phyloP scores from a whole-genome alignment of 2,888 invertebrate genomes.

The Sphecodes monilicornis region DNA sequence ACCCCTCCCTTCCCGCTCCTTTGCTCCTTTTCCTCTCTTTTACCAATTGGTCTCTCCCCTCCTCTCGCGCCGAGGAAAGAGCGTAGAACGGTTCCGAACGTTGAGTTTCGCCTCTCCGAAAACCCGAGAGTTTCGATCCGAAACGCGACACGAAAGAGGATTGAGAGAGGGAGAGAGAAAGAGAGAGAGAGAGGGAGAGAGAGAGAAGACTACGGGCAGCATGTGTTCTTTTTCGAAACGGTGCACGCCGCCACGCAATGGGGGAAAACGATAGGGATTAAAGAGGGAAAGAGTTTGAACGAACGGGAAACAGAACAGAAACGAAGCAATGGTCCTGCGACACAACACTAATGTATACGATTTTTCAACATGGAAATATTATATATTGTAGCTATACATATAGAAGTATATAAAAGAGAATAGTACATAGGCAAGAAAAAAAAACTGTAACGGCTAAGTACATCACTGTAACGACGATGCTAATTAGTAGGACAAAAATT shows the following conservation, averaged over 20 bases:
- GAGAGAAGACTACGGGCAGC: slow-evolving; percentile 24
- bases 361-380: slow-evolving; percentile 85
- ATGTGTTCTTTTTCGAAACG: not conserved
- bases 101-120: slow-evolving; percentile 46
- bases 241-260: not conserved
- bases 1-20: not conserved
- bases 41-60: not conserved
- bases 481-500: slow-evolving; percentile 69
- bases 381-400: slow-evolving; percentile 84
- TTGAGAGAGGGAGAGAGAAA: not conserved
- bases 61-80: slow-evolving; percentile 22
- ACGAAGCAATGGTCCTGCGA: slow-evolving; percentile 83
- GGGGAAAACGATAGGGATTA: slow-evolving; percentile 13
- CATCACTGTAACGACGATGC: slow-evolving; percentile 80
- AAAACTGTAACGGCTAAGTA: slow-evolving; percentile 78
- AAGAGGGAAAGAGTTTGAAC: slow-evolving; percentile 27
- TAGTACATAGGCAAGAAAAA: slow-evolving; percentile 79
- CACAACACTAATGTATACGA: slow-evolving; percentile 85
- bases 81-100: slow-evolving; percentile 65
- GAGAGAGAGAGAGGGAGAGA: slow-evolving; percentile 19
- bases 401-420: slow-evolving; percentile 81
- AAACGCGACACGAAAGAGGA: not conserved
- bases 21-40: not conserved
- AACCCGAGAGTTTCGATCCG: slow-evolving; percentile 2
- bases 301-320: slow-evolving; percentile 62